Base-by-base conservation (phyloP, 2,797 vertebrate genomes). In the Arctocebus calabarensis region DNA sequence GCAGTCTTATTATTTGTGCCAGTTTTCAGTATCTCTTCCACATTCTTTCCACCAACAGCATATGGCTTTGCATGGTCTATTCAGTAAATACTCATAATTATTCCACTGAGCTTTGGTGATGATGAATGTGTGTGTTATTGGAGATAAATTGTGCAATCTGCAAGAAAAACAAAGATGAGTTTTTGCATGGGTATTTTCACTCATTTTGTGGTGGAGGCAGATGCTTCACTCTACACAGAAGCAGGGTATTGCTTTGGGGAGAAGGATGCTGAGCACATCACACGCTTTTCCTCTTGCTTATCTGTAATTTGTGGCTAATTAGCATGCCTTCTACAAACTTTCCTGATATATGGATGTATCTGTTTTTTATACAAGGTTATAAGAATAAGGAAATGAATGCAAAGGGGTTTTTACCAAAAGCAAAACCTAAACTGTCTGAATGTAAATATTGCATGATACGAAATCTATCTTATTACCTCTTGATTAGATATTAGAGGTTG, bases 91-190 rank as follows among this genome's bases (percentile, higher is more conserved):
- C 34, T 84, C 27, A 57, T 97, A 95, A 92, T 97, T 98, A 96
- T 48, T 62, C 84, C 89, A 92, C 66, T 84, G 92, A 98, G 90
- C 92, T 97, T 97, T 68, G 64, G 79, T 86, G 71, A 95, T 10
- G 83, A 96, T 86, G n/a, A 96, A 96, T 97, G 91, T 82, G 84
- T 66, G 40, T 96, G 37, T 93, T 98, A 91, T 83, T 97, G 95
- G 89, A 97, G 88, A 95, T 94, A 97, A 98, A 94, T 29, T 90
- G 82, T 97, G 77, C 89, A 98, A 97, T 97, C 82, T 88, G 75
- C 62, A 70, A 84, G 79, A 79, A 97, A 98, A 98, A 40, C 93
- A 97, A 11, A 34, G 20, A 89, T 79, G 64, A 85, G 20, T 32
- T 92, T 94, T 89, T 96, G 84, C 79, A 71, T 90, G 68, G 74